Percentiles rank a stretch among this genome's conserved stretches.
Evolutionary conservation across 2,797 vertebrate species (phyloP).

Genomic region (Leuciscus waleckii): DNA sequence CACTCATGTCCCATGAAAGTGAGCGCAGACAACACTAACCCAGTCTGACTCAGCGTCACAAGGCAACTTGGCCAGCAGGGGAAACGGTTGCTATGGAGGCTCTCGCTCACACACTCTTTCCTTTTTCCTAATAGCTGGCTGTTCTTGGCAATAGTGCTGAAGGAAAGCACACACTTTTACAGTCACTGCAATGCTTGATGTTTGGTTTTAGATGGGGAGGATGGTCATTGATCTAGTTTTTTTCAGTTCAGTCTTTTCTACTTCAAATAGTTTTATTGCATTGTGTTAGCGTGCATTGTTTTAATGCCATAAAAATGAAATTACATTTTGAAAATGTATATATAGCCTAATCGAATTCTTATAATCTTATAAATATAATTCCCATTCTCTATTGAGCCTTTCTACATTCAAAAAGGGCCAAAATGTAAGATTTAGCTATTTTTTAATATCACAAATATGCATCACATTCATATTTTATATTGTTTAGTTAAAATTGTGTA

Average conservation of each 20-base stretch:
- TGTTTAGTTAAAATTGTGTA: neutral
- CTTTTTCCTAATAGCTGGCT: slow-evolving; percentile 12
- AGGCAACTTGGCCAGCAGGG: slow-evolving; percentile 36
- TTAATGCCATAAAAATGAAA: neutral
- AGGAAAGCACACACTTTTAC: neutral
- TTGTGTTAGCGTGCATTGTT: neutral
- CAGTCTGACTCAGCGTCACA: slow-evolving; percentile 58
- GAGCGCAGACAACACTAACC: slow-evolving; percentile 22
- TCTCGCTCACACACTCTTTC: slow-evolving; percentile 36
- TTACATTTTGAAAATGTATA: neutral
- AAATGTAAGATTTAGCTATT: neutral
- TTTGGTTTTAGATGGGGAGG: neutral
- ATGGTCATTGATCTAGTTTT: neutral
- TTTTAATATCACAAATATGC: neutral
- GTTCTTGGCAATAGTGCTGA: neutral
- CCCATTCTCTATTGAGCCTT: neutral
- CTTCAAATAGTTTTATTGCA: neutral
- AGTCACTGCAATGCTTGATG: neutral
- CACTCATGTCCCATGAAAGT: slow-evolving; percentile 15
- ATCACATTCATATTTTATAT: neutral
- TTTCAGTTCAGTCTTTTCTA: neutral
- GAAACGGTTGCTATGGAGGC: slow-evolving; percentile 45
- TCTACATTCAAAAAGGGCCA: neutral
- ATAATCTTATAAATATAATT: neutral
- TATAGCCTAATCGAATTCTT: neutral